Evolutionary conservation across 30 jellyfish, hydroid and myxozoan species (phyloP).

Genomic region (Chironex yamaguchii): DNA sequence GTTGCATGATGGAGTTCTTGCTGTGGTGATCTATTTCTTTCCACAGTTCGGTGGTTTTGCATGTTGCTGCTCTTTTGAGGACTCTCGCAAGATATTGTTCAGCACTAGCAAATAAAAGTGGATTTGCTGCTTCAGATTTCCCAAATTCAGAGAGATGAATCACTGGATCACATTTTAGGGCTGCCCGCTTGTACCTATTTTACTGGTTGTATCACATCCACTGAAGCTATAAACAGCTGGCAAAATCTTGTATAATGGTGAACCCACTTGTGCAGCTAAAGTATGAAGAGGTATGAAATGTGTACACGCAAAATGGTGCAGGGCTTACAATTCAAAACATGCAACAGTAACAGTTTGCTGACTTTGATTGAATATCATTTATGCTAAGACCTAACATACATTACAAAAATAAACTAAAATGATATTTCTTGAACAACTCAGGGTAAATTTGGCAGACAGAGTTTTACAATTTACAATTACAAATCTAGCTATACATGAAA

Average conservation of each 20-base stretch:
- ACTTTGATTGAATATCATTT: neutral
- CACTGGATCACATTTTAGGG: neutral
- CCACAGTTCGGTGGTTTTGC: conserved; percentile 19
- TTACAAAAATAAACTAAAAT: conserved; percentile 15
- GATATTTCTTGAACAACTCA: conserved; percentile 10
- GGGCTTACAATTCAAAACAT: neutral
- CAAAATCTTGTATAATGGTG: neutral
- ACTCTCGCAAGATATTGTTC: conserved; percentile 3
- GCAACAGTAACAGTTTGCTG: neutral
- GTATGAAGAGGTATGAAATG: conserved; percentile 4
- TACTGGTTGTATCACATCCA: conserved; percentile 24
- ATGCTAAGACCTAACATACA: conserved; percentile 1
- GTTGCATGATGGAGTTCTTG: no score
- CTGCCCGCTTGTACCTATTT: neutral
- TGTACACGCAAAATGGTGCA: neutral
- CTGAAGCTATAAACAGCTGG: conserved; percentile 23
- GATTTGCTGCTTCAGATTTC: neutral
- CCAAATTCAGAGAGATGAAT: conserved; percentile 1
- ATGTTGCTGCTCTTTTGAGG: conserved; percentile 3
- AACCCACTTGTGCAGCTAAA: neutral
- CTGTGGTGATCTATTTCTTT: conserved; percentile 8
- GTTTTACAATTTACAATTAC: no score
- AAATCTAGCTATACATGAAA: no score
- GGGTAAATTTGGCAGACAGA: neutral
- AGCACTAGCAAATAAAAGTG: neutral